Evolutionary conservation across 1,140 invertebrate genomes (phyloP), one percentile per base, ranked within the genome.

Genomic region (Leucophenga varia): DNA sequence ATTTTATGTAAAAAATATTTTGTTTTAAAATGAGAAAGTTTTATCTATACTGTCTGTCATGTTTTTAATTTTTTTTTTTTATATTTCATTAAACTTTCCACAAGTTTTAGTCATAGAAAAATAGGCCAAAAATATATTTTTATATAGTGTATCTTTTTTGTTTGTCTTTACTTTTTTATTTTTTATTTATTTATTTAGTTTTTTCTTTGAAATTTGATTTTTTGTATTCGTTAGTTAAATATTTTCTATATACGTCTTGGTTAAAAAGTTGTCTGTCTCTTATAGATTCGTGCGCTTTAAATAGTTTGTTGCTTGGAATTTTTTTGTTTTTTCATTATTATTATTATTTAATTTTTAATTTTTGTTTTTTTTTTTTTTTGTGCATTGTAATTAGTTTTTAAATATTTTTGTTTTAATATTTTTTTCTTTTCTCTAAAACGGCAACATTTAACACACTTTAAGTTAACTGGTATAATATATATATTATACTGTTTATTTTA

Each of bases 81-180:
- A 35, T 47, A 35, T 39, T 47, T 50, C 49, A 47, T 40, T 41
- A n/a, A 39, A 21, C 30, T 36, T 48, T 42, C n/a, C n/a, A 43
- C 34, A 48, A 28, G 30, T 44, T 44, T 52, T 48, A 55, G 46
- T 59, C 59, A 59, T 67, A 67, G 63, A 67, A 67, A 67, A 67
- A 67, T 67, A 67, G 63, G 63, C 63, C 63, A 67, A 67, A 67
- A 67, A 67, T 67, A 67, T 63, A 39, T 64, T 47, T 63, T n/a
- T n/a, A n/a, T n/a, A n/a, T n/a, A n/a, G n/a, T n/a, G n/a, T n/a
- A n/a, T n/a, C n/a, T n/a, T n/a, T 35, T 61, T 47, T 41, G n/a
- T 37, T 32, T 57, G 28, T 18, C 6, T 41, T 17, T 28, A 9
- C 14, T 44, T 40, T 17, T 34, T 51, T 41, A 32, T 34, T 45